Conservation (phyloP, 2,797 vertebrate genomes). For the Rhynchotus rufescens region DNA sequence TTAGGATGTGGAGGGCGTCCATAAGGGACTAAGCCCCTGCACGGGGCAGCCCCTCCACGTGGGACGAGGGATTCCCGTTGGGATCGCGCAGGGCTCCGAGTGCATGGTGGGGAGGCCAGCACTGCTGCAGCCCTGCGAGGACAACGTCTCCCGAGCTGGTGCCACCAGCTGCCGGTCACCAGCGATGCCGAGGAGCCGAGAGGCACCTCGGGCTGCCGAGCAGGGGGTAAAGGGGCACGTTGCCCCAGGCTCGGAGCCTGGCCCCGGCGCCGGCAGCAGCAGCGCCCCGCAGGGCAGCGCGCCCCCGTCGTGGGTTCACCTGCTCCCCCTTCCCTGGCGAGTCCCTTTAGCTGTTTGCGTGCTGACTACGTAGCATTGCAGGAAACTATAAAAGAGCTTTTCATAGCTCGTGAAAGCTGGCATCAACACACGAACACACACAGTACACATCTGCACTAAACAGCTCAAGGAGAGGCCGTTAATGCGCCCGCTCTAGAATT, state of each 20-base stretch:
- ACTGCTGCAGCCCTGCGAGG: constrained; percentile 11
- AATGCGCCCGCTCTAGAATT: background rate
- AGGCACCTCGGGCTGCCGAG: too few relatives aligned
- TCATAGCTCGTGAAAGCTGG: constrained; percentile 29
- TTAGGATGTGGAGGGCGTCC: background rate
- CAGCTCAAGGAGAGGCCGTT: constrained; percentile 17
- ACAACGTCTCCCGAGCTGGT: constrained; percentile 12
- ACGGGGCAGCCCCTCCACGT: background rate
- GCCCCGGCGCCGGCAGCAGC: background rate
- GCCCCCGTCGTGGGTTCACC: constrained; percentile 19
- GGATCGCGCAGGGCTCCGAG: background rate
- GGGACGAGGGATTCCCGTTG: background rate
- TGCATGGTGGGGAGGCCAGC: background rate
- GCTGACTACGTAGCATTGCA: constrained; percentile 23
- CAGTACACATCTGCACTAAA: constrained; percentile 32
- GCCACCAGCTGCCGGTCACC: constrained; percentile 53
- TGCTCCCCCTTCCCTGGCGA: background rate
- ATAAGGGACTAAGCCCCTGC: background rate
- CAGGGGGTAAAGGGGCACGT: background rate
- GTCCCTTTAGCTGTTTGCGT: background rate
- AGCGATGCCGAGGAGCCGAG: background rate
- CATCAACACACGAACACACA: constrained; percentile 12
- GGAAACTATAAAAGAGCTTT: constrained; percentile 44
- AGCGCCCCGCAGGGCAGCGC: background rate
- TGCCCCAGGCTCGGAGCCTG: too few relatives aligned